A percentile compares a stretch with the other conserved stretches of the same genome.
phyloP scores from a whole-genome alignment of 2,113 vertebrate species.

The Archilochus colubris region DNA sequence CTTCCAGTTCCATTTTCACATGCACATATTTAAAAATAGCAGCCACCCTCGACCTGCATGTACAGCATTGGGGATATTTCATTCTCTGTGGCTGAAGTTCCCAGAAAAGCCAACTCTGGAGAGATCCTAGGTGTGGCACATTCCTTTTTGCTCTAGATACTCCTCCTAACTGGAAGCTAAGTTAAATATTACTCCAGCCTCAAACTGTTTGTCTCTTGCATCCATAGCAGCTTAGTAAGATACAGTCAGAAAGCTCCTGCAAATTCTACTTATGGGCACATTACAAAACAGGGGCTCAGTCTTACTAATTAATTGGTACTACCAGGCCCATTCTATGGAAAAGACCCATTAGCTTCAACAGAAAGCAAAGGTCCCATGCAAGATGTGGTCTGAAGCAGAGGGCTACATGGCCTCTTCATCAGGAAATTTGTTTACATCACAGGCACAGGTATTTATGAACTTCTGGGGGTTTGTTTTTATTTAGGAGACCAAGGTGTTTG shows the following conservation, averaged over 20 bases:
- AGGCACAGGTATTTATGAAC: neutral
- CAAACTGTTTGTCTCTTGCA: neutral
- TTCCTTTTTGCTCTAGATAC: conserved; percentile 44
- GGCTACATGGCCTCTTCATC: neutral
- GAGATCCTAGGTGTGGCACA: conserved; percentile 39
- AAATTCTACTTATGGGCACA: neutral
- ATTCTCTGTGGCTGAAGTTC: neutral
- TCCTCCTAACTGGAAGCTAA: conserved; percentile 16
- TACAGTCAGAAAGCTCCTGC: neutral
- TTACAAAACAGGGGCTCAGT: conserved; percentile 5
- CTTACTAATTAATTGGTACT: neutral
- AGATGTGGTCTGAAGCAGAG: neutral
- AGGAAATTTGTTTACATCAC: neutral
- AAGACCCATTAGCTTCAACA: neutral
- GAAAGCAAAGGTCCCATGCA: neutral
- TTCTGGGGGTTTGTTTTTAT: neutral
- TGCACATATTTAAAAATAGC: neutral
- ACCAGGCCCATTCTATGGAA: neutral
- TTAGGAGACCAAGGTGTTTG: neutral
- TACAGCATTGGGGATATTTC: neutral
- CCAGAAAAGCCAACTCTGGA: neutral
- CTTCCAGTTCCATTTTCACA: conserved; percentile 6
- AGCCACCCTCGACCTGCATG: neutral
- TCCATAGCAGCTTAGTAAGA: neutral
- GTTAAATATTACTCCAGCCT: conserved; percentile 41